A percentile compares a stretch with the other conserved stretches of the same genome.
Conservation (phyloP, 2,113 vertebrate genomes). For the human region GRCh38 chrX:124820001-124820500, state of each 20-base stretch:
- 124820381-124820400: slow-evolving; percentile 4
- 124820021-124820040: not conserved
- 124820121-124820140: slow-evolving; percentile 39
- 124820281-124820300: slow-evolving; percentile 12
- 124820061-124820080: not conserved
- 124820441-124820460: slow-evolving; percentile 13
- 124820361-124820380: not conserved
- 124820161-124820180: not conserved
- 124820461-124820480: not conserved
- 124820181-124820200: slow-evolving; percentile 8
- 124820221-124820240: not conserved
- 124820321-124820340: accelerated
- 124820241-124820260: slow-evolving; percentile 21
- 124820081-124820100: not conserved
- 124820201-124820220: slow-evolving; percentile 29
- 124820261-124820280: slow-evolving; percentile 24
- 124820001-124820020: not conserved
- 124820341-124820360: slow-evolving; percentile 19
- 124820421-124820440: not conserved
- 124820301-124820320: not conserved
- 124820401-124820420: not conserved
- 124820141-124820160: slow-evolving; percentile 2
- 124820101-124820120: not conserved
- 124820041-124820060: too few species aligned
- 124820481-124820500: not conserved